Evolutionary conservation across 2,797 vertebrate genomes (phyloP), one percentile per base, ranked within the genome.

Genomic region (Acanthiza pusilla): DNA sequence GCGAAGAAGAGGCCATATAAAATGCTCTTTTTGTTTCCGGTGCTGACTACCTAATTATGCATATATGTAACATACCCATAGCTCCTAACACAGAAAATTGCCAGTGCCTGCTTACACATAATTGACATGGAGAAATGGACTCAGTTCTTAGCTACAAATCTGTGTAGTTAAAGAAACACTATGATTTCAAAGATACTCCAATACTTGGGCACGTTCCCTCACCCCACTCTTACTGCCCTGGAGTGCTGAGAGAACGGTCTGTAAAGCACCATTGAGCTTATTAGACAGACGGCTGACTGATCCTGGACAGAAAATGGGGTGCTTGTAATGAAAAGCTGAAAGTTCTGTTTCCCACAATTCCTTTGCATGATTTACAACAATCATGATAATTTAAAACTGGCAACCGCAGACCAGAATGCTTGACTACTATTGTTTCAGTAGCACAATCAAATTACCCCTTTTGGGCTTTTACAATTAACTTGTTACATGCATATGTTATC

Each of bases 401-500:
- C 72, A 91, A 77, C 87, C 7, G 0, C 89, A 91, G 68, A 88
- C 57, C 4, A 11, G 65, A 96, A n/a, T 62, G 27, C 45, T 88
- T 62, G 26, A 58, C 75, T 63, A 57, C 63, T 83, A 82, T 83
- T 91, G 79, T 94, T 89, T 67, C 36, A 80, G 85, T 43, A 93
- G 75, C 61, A 88, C 72, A 79, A 74, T 63, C 57, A 74, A 87
- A 92, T 91, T 89, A 85, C 50, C 34, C 72, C 58, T 60, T 93
- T 76, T 16, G 32, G 67, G 68, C 61, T 94, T 89, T 74, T 79
- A 77, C 73, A 92, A 89, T 91, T 92, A 86, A 82, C 71, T 93
- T 91, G 60, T 92, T 91, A 95, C 65, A 88, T 65, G 72, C 72
- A 47, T 77, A 73, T 74, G 61, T 85, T 95, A 94, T 71, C 89